Conservation (phyloP, 2,113 vertebrate species). For the Pleuronectes platessa region DNA sequence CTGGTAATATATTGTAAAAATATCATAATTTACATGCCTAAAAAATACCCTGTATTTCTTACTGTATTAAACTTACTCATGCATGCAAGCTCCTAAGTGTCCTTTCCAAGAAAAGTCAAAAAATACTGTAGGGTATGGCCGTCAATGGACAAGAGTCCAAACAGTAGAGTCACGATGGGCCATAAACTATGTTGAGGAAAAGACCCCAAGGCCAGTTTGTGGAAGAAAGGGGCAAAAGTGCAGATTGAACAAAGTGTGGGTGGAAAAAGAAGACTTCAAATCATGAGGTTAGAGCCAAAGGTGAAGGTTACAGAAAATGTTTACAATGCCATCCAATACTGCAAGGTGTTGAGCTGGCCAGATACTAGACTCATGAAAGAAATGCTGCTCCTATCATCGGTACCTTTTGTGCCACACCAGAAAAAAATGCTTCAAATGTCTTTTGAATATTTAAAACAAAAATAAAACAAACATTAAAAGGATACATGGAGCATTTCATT, state of each 20-base stretch:
- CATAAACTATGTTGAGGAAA: conserved; percentile 30
- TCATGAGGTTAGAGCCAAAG: conserved; percentile 9
- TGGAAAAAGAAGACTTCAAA: conserved; percentile 9
- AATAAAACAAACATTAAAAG: conserved; percentile 47
- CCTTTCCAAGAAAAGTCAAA: conserved; percentile 20
- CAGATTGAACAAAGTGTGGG: conserved; percentile 4
- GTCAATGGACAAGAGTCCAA: conserved; percentile 21
- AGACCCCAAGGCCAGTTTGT: conserved; percentile 5
- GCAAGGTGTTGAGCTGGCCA: not conserved
- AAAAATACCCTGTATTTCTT: conserved; percentile 84
- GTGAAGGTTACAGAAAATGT: not conserved
- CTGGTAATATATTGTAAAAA: conserved; percentile 66
- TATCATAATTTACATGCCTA: conserved; percentile 76
- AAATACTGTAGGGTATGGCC: conserved; percentile 17
- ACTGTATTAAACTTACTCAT: conserved; percentile 61
- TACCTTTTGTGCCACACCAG: conserved; percentile 27
- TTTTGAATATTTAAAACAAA: conserved; percentile 46
- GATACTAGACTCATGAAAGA: conserved; percentile 19
- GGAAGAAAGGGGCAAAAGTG: conserved; percentile 28
- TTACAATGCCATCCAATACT: conserved; percentile 18
- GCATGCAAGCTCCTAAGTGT: conserved; percentile 64
- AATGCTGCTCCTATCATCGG: conserved; percentile 37
- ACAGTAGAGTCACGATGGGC: conserved; percentile 13
- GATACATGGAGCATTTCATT: conserved; percentile 32
- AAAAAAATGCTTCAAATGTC: conserved; percentile 17